These are phyloP conservation scores for Drosophila cognata DNA, from an alignment of 2,888 invertebrate species.

Conservation along the genomic window DNA sequence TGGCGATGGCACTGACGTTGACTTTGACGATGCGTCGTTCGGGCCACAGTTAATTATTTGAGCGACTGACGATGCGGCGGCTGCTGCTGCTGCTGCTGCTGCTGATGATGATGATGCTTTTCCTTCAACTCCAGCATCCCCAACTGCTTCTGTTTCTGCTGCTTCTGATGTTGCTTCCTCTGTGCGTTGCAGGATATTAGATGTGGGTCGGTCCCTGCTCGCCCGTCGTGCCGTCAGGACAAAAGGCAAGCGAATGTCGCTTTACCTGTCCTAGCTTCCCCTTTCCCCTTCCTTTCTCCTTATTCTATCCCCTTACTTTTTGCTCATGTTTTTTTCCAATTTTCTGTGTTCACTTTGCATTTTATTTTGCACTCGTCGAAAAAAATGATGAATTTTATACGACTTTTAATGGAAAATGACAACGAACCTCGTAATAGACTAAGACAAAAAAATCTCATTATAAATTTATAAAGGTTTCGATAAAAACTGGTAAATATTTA, in stretches of 20 bases:
- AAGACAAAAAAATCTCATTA: not conserved
- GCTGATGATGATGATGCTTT: slow-evolving; percentile 6
- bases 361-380: slow-evolving; percentile 14
- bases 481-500: not conserved
- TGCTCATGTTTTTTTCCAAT: slow-evolving; percentile 49
- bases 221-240: slow-evolving; percentile 28
- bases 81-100: slow-evolving; percentile 25
- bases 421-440: not conserved
- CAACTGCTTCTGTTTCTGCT: slow-evolving; percentile 1
- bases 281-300: slow-evolving; percentile 9
- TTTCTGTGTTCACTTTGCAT: slow-evolving; percentile 47
- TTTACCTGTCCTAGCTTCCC: slow-evolving; percentile 42
- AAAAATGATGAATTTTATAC: not conserved
- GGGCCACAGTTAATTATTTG: slow-evolving; percentile 72
- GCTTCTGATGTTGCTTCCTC: slow-evolving; percentile 22
- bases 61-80: slow-evolving; percentile 49
- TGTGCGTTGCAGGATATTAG: slow-evolving; percentile 69
- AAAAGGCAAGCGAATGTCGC: slow-evolving; percentile 20
- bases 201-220: slow-evolving; percentile 32
- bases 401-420: not conserved
- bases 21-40: slow-evolving; percentile 21
- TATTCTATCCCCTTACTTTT: slow-evolving; percentile 12
- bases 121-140: not conserved
- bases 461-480: not conserved
- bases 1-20: slow-evolving; percentile 30